A percentile compares a stretch with the other conserved stretches of the same genome.
These are phyloP conservation scores for Blastobasis adustella DNA, from an alignment of 2,888 invertebrate genomes.

Conservation along the genomic window DNA sequence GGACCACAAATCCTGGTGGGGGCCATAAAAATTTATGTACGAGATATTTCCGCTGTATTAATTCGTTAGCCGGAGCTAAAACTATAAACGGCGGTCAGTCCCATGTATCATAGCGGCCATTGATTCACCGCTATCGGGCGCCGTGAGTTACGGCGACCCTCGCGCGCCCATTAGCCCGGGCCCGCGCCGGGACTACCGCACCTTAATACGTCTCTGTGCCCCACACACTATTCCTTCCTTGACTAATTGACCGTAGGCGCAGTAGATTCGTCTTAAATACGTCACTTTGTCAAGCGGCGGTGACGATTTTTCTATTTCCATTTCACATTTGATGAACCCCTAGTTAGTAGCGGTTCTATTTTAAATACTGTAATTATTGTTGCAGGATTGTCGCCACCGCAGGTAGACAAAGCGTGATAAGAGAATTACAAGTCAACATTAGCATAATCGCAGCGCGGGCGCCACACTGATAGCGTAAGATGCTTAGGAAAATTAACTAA, in stretches of 20 bases:
- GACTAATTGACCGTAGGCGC: constrained; percentile 76
- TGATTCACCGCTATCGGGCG: constrained; percentile 66
- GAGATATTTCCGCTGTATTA: constrained; percentile 61
- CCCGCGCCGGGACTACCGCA: constrained; percentile 18
- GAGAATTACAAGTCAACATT: constrained; percentile 61
- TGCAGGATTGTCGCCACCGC: constrained; percentile 21
- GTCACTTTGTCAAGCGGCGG: constrained; percentile 25
- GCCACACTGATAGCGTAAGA: constrained; percentile 67
- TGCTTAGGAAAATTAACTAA: constrained; percentile 67
- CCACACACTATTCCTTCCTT: constrained; percentile 60
- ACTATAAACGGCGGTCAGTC: constrained; percentile 67
- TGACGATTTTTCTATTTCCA: neutral
- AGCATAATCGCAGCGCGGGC: constrained; percentile 65
- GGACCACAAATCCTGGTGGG: neutral
- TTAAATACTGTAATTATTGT: neutral
- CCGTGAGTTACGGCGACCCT: constrained; percentile 64
- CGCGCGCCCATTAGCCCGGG: constrained; percentile 49
- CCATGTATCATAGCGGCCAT: constrained; percentile 73
- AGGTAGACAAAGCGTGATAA: constrained; percentile 65
- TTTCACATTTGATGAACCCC: no score
- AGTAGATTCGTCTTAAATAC: constrained; percentile 35
- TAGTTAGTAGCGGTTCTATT: neutral
- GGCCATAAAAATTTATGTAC: constrained; percentile 50
- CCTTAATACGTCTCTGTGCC: constrained; percentile 57
- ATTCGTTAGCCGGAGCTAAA: constrained; percentile 55